Conservation (phyloP, 2,888 invertebrate species). For the Clepsis dumicolana region DNA sequence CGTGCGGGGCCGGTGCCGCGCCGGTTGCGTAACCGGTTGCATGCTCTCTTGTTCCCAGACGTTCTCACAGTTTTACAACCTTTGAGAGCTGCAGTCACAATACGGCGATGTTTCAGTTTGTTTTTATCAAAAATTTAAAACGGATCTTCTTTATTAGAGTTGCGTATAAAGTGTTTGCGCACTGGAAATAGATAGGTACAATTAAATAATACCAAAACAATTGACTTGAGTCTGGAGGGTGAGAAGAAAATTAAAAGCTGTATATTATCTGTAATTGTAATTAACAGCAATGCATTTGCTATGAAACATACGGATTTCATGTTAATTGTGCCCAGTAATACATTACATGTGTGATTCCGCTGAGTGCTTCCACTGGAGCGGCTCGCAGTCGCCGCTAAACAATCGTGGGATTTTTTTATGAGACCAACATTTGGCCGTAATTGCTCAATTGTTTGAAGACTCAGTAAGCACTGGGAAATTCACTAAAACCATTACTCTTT, state of each 20-base stretch:
- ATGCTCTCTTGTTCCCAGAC: constrained; percentile 66
- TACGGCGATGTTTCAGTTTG: background rate
- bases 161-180: too few species aligned
- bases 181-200: too few species aligned
- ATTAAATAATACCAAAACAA: too few species aligned
- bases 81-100: background rate
- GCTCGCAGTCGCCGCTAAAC: constrained; percentile 61
- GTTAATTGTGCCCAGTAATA: background rate
- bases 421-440: constrained; percentile 58
- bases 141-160: too few species aligned
- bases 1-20: constrained; percentile 47
- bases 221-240: too few species aligned
- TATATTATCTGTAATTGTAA: too few species aligned
- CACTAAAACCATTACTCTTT: constrained; percentile 1
- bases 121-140: too few species aligned
- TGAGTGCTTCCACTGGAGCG: background rate
- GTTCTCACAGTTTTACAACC: constrained; percentile 72
- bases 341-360: constrained; percentile 4
- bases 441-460: constrained; percentile 38
- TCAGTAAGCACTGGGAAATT: background rate
- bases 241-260: too few species aligned
- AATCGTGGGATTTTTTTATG: constrained; percentile 67
- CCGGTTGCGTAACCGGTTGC: constrained; percentile 73
- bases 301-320: too few species aligned
- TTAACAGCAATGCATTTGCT: too few species aligned